Percentiles rank a stretch among this genome's conserved stretches.
These are phyloP conservation scores for Lasioglossum lativentre DNA, from an alignment of 2,888 invertebrate genomes.

Conservation along the genomic window DNA sequence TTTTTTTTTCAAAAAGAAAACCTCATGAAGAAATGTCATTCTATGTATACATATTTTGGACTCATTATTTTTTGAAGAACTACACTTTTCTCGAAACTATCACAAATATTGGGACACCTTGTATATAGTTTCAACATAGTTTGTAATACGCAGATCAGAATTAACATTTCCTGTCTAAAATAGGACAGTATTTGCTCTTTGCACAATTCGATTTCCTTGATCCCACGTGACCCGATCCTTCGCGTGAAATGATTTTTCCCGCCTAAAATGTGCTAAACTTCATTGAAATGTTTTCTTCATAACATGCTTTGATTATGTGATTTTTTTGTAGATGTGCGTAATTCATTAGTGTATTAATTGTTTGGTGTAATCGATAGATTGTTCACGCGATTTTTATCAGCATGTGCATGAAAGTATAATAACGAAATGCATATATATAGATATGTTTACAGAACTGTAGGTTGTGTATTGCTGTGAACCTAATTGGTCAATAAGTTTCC, in stretches of 20 bases:
- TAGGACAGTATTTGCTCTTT: not conserved
- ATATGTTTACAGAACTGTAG: not conserved
- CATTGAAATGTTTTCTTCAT: not conserved
- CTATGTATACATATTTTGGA: not conserved
- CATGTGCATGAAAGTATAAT: not conserved
- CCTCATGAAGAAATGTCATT: not conserved
- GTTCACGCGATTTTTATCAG: not conserved
- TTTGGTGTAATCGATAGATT: not conserved
- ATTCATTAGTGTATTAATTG: not conserved
- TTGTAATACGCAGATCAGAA: not conserved
- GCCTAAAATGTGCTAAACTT: not conserved
- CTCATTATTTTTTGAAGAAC: not conserved
- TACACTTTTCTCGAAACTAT: not conserved
- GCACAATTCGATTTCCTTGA: not conserved
- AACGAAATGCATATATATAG: not conserved
- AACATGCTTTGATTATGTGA: not conserved
- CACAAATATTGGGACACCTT: not conserved
- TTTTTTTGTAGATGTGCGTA: not conserved
- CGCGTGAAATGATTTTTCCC: not conserved
- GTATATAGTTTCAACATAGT: not conserved
- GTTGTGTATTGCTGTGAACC: constrained; percentile 18
- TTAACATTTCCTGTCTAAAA: constrained; percentile 7
- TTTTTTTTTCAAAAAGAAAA: not conserved
- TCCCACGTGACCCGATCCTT: not conserved
- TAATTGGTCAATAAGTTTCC: constrained; percentile 62